phyloP scores from a whole-genome alignment of 2,797 vertebrate genomes.

The Manis pentadactyla region DNA sequence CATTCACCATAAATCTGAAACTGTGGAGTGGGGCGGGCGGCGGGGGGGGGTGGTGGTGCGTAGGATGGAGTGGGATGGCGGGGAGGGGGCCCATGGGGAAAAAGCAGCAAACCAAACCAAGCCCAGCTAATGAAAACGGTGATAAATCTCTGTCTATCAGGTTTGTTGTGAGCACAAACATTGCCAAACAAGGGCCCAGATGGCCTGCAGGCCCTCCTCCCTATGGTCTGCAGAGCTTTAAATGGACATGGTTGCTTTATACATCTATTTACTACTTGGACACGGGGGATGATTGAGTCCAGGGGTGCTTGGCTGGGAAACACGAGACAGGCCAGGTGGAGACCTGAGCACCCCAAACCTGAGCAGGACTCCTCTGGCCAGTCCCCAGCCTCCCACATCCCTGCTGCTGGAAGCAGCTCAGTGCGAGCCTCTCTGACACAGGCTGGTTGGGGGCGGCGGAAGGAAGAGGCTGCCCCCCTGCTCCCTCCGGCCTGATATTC shows the following conservation, averaged over 20 bases:
- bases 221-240: conserved; percentile 40
- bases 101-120: conserved; percentile 60
- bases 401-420: background rate
- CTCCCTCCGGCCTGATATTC: background rate
- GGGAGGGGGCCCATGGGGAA: background rate
- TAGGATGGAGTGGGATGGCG: background rate
- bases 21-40: background rate
- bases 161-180: conserved; percentile 74
- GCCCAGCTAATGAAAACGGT: conserved; percentile 49
- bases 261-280: background rate
- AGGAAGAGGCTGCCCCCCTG: background rate
- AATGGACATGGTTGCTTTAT: conserved; percentile 66
- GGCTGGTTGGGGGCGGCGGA: background rate
- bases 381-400: background rate
- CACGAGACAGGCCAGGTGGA: background rate
- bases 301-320: background rate
- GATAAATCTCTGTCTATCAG: conserved; percentile 66
- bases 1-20: conserved; percentile 66
- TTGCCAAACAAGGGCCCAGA: conserved; percentile 81
- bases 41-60: too few species aligned
- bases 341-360: background rate
- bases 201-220: conserved; percentile 62
- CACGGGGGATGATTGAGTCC: fast-evolving
- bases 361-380: background rate
- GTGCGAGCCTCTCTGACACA: background rate